phyloP scores from a whole-genome alignment of 2,888 invertebrate genomes.

The Baronia brevicornis region DNA sequence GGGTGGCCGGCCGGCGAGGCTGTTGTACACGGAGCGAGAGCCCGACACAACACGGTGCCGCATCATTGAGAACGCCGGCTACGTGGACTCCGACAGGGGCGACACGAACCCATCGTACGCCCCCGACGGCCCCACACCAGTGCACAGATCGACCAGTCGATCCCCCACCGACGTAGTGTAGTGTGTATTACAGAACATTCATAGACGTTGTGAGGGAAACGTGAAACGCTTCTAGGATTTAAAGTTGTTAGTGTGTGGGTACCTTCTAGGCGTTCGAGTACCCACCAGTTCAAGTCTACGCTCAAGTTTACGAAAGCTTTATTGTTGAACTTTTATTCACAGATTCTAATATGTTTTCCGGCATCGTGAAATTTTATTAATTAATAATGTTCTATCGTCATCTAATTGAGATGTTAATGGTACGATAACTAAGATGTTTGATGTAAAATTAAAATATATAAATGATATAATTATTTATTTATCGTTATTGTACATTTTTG shows the following conservation, averaged over 20 bases:
- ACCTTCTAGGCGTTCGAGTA: conserved; percentile 60
- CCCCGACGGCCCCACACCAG: conserved; percentile 62
- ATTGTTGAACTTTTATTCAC: conserved; percentile 66
- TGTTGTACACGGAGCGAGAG: conserved; percentile 52
- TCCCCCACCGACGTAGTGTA: conserved; percentile 49
- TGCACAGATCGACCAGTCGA: conserved; percentile 41
- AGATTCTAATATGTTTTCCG: conserved; percentile 65
- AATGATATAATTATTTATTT: conserved; percentile 11
- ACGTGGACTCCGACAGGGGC: conserved; percentile 56
- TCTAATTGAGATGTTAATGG: conserved; percentile 48
- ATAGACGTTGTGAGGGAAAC: conserved; percentile 66
- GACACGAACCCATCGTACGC: conserved; percentile 66
- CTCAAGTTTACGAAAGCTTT: conserved; percentile 72
- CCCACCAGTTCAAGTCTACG: conserved; percentile 66
- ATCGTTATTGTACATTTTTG: too few species aligned
- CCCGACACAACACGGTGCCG: conserved; percentile 57
- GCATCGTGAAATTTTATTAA: conserved; percentile 47
- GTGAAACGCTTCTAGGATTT: conserved; percentile 70
- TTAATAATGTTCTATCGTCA: conserved; percentile 49
- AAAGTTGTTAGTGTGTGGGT: conserved; percentile 65
- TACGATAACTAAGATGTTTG: conserved; percentile 56
- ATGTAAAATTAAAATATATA: conserved; percentile 53
- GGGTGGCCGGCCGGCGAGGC: conserved; percentile 59
- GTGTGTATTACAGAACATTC: conserved; percentile 35
- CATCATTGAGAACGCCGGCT: conserved; percentile 69